Base-by-base conservation (phyloP, 2,888 invertebrate species). In the Drosophila macrospina region DNA sequence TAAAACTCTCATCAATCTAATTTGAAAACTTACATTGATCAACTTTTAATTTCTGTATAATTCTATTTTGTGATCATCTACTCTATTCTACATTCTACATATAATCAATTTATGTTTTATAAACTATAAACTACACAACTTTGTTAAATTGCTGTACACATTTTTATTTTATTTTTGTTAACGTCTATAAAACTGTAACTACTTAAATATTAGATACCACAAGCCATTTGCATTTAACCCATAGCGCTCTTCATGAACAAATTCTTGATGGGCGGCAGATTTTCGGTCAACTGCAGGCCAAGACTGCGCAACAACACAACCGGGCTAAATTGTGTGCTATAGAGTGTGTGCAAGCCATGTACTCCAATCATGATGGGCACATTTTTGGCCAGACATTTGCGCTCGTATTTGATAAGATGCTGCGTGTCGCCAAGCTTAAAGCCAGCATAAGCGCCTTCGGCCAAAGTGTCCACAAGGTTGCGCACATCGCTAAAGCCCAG, bases 401-500 rank as follows among this genome's bases (percentile, higher is more conserved):
- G 96, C 93, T 99, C 98, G 90, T 99, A 99, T 77, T 95, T 94
- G 57, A 94, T 93, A 63, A 99, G 93, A 93, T 96, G 95, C 15
- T 93, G 93, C 24, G 94, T 91, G 77, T 95, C 94, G 6, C 95
- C 97, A 51, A 98, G 92, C 82, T 95, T 94, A 55, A 94, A 93
- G 2, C 99, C 99, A 63, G 94, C 93, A 86, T 95, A 94, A 0
- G 95, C 93, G 0, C 96, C 95, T 20, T 96, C 94, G 0, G 95
- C 94, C 13, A 99, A 92, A 11, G 95, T 90, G 48, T 95, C 93
- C 0, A 95, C 94, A n/a, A 99, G 93, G 74, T 94, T 94, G 30
- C 93, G 93, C 0, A 98, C 95, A 93, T 99, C 99, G 6, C 98
- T 97, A 91, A 99, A 98, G 1, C 99, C 99, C 44, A 99, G 93